Conservation (phyloP, 2,888 invertebrate species). For the Agonopterix arenella region DNA sequence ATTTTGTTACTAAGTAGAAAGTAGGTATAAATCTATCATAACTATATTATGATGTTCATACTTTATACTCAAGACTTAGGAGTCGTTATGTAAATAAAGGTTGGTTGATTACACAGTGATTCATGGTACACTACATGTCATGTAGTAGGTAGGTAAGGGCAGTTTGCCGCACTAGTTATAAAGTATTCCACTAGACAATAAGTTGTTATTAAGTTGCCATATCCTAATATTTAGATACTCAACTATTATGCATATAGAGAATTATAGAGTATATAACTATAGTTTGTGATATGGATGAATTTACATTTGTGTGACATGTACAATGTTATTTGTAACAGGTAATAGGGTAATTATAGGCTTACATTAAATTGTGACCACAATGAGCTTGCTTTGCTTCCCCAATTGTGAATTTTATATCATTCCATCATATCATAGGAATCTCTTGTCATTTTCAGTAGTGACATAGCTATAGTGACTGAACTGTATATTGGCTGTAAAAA, state of each 20-base stretch:
- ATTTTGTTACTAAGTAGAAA: no score
- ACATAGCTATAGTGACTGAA: neutral
- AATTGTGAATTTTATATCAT: no score
- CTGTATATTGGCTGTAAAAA: no score
- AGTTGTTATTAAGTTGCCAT: slow-evolving; percentile 74
- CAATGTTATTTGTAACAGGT: slow-evolving; percentile 30
- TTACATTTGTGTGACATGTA: slow-evolving; percentile 65
- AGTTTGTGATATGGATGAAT: slow-evolving; percentile 74
- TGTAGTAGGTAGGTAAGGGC: no score
- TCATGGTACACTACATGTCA: no score
- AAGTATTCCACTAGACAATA: slow-evolving; percentile 73
- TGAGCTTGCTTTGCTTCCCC: neutral
- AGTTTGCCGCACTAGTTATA: slow-evolving; percentile 20
- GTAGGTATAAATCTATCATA: no score
- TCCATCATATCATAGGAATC: no score
- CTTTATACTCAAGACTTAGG: no score
- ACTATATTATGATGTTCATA: no score
- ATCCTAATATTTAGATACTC: slow-evolving; percentile 74
- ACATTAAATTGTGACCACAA: neutral
- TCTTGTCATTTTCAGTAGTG: neutral
- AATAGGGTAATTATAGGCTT: slow-evolving; percentile 19
- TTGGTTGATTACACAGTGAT: no score
- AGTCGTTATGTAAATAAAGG: no score
- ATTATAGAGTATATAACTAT: slow-evolving; percentile 65
- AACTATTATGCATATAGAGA: slow-evolving; percentile 60